A percentile compares a stretch with the other conserved stretches of the same genome.
Evolutionary conservation across 2,797 vertebrate genomes (phyloP).

Genomic region (Rhinichthys osculus): DNA sequence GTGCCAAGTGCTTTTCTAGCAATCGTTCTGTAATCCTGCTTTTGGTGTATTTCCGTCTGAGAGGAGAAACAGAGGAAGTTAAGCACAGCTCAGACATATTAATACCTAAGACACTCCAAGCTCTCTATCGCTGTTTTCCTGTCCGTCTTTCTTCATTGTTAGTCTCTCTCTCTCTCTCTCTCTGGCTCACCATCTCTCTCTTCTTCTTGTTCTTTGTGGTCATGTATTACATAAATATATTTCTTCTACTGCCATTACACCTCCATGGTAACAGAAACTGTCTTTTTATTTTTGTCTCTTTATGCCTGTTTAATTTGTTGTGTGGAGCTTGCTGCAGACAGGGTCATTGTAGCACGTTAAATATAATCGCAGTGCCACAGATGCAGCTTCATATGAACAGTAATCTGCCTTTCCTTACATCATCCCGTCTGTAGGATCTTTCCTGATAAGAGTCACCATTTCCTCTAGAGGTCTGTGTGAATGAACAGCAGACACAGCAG

Average conservation of each 20-base stretch:
- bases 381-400: conserved; percentile 22
- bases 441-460: conserved; percentile 30
- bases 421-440: neutral
- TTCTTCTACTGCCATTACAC: conserved; percentile 20
- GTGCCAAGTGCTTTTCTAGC: conserved; percentile 1
- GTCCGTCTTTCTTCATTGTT: neutral
- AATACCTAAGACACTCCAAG: conserved; percentile 29
- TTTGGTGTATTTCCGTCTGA: conserved; percentile 21
- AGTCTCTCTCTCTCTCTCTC: neutral
- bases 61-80: conserved; percentile 17
- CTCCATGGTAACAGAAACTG: conserved; percentile 34
- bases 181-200: neutral
- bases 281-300: conserved; percentile 30
- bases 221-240: conserved; percentile 1
- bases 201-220: conserved; percentile 13
- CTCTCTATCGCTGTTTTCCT: conserved; percentile 24
- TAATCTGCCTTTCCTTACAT: conserved; percentile 3
- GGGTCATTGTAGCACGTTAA: conserved; percentile 19
- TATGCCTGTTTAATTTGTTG: conserved; percentile 10
- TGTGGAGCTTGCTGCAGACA: conserved; percentile 21
- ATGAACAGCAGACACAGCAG: conserved; percentile 39
- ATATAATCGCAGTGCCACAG: conserved; percentile 11
- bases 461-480: conserved; percentile 17
- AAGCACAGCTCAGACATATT: conserved; percentile 37
- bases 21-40: conserved; percentile 27